Evolutionary conservation across 2,888 invertebrate genomes (phyloP).

Genomic region (Aelia acuminata): DNA sequence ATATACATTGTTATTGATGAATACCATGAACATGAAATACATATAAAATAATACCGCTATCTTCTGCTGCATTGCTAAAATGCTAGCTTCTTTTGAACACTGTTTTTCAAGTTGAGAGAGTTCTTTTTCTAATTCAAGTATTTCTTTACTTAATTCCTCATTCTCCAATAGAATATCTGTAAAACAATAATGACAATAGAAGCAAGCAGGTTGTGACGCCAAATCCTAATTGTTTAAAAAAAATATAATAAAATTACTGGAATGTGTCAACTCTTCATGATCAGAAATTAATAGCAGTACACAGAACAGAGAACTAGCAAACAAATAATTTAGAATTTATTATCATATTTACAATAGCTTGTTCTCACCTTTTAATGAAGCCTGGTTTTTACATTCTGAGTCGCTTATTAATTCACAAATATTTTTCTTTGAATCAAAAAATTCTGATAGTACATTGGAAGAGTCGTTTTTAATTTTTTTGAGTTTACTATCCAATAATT

Average conservation of each 20-base stretch:
- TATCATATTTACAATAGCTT: background rate
- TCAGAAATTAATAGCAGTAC: background rate
- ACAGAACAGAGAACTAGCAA: background rate
- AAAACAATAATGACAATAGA: background rate
- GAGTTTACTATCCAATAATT: background rate
- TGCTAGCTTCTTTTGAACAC: constrained; percentile 40
- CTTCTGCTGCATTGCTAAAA: constrained; percentile 7
- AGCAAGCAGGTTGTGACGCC: too few species aligned
- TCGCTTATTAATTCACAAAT: background rate
- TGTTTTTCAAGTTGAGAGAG: constrained; percentile 6
- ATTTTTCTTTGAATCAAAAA: background rate
- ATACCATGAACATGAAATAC: background rate
- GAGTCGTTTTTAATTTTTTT: background rate
- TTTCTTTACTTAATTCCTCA: constrained; percentile 25
- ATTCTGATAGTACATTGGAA: background rate
- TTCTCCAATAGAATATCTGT: background rate
- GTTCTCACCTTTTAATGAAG: background rate
- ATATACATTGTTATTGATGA: too few species aligned
- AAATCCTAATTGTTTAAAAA: too few species aligned
- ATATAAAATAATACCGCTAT: constrained; percentile 19
- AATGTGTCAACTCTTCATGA: background rate
- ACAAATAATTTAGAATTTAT: background rate
- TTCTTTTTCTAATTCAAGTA: background rate
- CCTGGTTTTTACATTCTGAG: constrained; percentile 11
- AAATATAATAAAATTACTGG: background rate